Percentiles rank a stretch among this genome's conserved stretches.
Conservation (phyloP, 2,888 invertebrate genomes). For the Leptopilina syphax region DNA sequence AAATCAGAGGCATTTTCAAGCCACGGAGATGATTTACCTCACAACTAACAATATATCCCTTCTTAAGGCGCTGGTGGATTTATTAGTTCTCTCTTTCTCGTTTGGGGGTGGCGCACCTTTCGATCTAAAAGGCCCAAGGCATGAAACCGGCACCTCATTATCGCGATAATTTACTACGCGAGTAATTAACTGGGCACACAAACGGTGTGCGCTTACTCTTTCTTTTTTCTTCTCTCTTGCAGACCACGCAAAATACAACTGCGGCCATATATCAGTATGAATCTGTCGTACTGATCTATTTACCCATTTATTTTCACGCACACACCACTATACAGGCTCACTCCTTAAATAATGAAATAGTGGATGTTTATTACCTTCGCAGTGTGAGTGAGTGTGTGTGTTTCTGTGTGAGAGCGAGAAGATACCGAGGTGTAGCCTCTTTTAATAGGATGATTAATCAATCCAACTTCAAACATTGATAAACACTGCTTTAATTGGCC, state of each 20-base stretch:
- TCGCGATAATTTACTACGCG: slow-evolving; percentile 75
- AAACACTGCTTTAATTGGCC: slow-evolving; percentile 31
- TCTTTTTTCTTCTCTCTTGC: not conserved
- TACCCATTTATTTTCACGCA: slow-evolving; percentile 65
- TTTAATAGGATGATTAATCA: slow-evolving; percentile 39
- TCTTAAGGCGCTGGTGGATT: slow-evolving; percentile 71
- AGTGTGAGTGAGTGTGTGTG: slow-evolving; percentile 3
- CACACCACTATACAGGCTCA: not conserved
- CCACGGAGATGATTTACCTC: slow-evolving; percentile 74
- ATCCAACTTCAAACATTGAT: slow-evolving; percentile 27
- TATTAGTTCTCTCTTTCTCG: slow-evolving; percentile 70
- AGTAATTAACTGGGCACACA: slow-evolving; percentile 76
- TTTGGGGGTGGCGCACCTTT: slow-evolving; percentile 59
- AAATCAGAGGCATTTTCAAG: slow-evolving; percentile 63
- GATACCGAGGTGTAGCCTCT: slow-evolving; percentile 17
- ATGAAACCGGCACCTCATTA: slow-evolving; percentile 75
- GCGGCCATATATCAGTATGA: slow-evolving; percentile 66
- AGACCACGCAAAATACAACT: slow-evolving; percentile 46
- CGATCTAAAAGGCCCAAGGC: slow-evolving; percentile 65
- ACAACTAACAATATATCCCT: slow-evolving; percentile 75
- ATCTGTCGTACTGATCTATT: slow-evolving; percentile 67
- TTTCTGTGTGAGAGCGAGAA: not conserved
- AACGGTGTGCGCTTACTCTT: slow-evolving; percentile 57
- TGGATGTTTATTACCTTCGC: slow-evolving; percentile 38
- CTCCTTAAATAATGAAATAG: slow-evolving; percentile 48